A percentile compares a stretch with the other conserved stretches of the same genome.
Evolutionary conservation across 2,888 invertebrate genomes (phyloP).

Genomic region (Agriopis aurantiaria): DNA sequence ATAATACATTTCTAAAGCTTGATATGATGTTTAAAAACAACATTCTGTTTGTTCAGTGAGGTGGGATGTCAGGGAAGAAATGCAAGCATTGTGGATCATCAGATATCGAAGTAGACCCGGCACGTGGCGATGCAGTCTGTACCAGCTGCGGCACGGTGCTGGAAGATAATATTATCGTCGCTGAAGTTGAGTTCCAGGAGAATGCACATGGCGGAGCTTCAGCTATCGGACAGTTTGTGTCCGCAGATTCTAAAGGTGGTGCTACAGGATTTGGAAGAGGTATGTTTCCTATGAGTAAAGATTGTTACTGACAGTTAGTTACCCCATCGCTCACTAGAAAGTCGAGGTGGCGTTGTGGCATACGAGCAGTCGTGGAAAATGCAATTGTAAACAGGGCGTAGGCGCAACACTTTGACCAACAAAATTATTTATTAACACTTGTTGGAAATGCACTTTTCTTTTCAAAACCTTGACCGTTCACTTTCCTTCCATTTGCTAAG

Average conservation of each 20-base stretch:
- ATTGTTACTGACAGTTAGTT: not conserved
- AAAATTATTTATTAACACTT: too few relatives aligned
- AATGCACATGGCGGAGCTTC: slow-evolving; percentile 94
- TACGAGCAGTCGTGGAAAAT: too few relatives aligned
- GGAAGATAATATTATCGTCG: slow-evolving; percentile 98
- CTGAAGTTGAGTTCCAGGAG: slow-evolving; percentile 98
- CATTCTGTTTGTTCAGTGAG: slow-evolving; percentile 3
- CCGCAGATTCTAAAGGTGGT: slow-evolving; percentile 94
- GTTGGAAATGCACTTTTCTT: too few relatives aligned
- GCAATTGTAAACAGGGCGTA: too few relatives aligned
- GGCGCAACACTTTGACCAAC: too few relatives aligned
- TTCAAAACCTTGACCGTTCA: too few relatives aligned
- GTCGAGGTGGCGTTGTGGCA: too few relatives aligned
- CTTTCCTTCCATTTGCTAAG: too few relatives aligned
- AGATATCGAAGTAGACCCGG: slow-evolving; percentile 97
- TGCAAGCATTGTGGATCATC: slow-evolving; percentile 95
- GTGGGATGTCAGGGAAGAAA: slow-evolving; percentile 88
- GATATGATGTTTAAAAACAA: not conserved
- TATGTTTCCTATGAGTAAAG: slow-evolving; percentile 51
- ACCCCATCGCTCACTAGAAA: not conserved
- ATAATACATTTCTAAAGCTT: not conserved
- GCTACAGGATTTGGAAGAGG: slow-evolving; percentile 93
- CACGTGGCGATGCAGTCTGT: slow-evolving; percentile 98
- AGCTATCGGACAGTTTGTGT: slow-evolving; percentile 97
- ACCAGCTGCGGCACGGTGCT: slow-evolving; percentile 98